Evolutionary conservation across 2,797 vertebrate species (phyloP).

Genomic region (Xenops minutus): DNA sequence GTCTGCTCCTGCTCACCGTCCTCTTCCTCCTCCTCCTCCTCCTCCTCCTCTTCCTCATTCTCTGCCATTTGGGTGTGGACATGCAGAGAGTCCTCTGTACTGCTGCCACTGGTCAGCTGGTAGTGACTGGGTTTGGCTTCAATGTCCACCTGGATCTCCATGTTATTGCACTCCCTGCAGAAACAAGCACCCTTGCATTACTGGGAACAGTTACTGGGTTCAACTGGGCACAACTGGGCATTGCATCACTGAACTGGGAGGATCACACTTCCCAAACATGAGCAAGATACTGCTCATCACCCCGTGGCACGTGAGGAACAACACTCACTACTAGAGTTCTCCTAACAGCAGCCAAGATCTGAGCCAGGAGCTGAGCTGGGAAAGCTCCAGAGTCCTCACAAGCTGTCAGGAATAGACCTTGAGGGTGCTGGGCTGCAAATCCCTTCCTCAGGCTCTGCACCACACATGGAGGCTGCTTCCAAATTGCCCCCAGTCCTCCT

Average conservation of each 20-base stretch:
- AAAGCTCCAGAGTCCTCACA: background rate
- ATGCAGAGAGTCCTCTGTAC: slow-evolving; percentile 85
- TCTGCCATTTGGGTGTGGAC: slow-evolving; percentile 78
- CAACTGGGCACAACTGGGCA: background rate
- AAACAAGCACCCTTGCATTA: slow-evolving; percentile 17
- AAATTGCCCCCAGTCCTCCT: background rate
- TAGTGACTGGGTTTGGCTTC: slow-evolving; percentile 97
- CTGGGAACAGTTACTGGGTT: background rate
- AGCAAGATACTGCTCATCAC: background rate
- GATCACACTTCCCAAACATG: rapidly evolving
- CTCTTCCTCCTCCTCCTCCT: slow-evolving; percentile 77
- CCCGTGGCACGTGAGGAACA: rapidly evolving
- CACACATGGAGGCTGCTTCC: background rate
- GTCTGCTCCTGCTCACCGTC: slow-evolving; percentile 68
- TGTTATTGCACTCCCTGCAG: slow-evolving; percentile 93
- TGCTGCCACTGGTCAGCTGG: slow-evolving; percentile 90
- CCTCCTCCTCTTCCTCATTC: slow-evolving; percentile 89
- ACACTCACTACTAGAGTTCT: rapidly evolving
- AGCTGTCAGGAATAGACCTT: background rate
- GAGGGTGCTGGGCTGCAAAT: background rate
- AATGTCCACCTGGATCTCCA: slow-evolving; percentile 99
- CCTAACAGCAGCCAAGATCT: background rate
- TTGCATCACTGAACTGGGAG: background rate
- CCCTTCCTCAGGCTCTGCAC: background rate
- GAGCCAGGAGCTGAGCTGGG: background rate